phyloP scores from a whole-genome alignment of 2,113 vertebrate species.

The Phaetusa simplex region DNA sequence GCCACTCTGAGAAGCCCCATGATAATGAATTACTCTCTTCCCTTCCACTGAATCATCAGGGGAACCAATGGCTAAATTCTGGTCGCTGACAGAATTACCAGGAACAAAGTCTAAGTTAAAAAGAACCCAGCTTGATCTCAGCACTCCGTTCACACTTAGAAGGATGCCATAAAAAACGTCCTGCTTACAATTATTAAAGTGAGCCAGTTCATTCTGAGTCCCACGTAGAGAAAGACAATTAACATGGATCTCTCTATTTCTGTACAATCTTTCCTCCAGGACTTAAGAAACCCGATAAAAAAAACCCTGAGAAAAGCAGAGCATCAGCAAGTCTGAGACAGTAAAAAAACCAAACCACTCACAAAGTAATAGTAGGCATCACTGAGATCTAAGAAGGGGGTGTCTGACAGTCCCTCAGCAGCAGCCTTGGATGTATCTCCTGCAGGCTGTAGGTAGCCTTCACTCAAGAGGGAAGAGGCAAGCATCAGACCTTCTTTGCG shows the following conservation, averaged over 20 bases:
- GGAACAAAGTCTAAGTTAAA: neutral
- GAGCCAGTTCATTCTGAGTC: neutral
- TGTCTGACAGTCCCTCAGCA: constrained; percentile 75
- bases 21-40: neutral
- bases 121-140: neutral
- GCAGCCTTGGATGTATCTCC: constrained; percentile 86
- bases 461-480: constrained; percentile 85
- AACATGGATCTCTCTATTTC: neutral
- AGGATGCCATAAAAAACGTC: neutral
- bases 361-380: constrained; percentile 96
- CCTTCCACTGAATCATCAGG: neutral
- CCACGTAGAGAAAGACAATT: neutral
- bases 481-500: constrained; percentile 87
- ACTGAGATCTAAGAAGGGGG: constrained; percentile 81
- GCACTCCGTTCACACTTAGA: neutral
- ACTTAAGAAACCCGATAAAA: neutral
- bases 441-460: constrained; percentile 92
- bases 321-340: neutral
- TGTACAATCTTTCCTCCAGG: neutral
- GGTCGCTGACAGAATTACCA: neutral
- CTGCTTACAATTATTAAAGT: neutral
- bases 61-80: neutral
- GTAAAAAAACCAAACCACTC: constrained; percentile 52
- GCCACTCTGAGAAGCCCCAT: neutral
- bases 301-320: neutral